Evolutionary conservation across 2,888 invertebrate species (phyloP).

Genomic region (Apodemia hepburni): DNA sequence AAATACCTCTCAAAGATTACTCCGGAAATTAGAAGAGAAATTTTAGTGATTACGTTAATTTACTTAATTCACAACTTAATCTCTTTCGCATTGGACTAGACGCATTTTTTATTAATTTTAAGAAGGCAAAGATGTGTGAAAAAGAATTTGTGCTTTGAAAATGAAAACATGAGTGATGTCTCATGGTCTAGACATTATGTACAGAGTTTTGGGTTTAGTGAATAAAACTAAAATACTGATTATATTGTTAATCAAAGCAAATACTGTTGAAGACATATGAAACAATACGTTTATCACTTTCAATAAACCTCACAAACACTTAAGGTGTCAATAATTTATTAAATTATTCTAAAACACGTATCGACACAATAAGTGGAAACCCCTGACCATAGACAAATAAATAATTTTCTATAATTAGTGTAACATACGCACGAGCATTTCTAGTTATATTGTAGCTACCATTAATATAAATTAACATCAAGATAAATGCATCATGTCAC

Average conservation of each 20-base stretch:
- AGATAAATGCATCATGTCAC: constrained; percentile 80
- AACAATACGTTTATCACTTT: constrained; percentile 25
- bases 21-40: constrained; percentile 47
- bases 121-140: constrained; percentile 76
- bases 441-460: constrained; percentile 71
- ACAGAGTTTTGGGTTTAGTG: constrained; percentile 52
- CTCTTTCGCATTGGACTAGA: constrained; percentile 79
- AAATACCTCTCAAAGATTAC: constrained; percentile 38
- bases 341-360: constrained; percentile 58
- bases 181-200: constrained; percentile 50
- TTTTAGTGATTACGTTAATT: constrained; percentile 49
- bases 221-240: constrained; percentile 72
- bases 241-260: constrained; percentile 16
- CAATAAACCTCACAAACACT: constrained; percentile 17
- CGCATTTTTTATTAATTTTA: constrained; percentile 68
- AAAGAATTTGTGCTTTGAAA: constrained; percentile 55
- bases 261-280: background rate
- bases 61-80: constrained; percentile 72
- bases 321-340: constrained; percentile 32
- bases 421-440: constrained; percentile 71
- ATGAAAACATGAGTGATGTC: constrained; percentile 40
- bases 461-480: constrained; percentile 76
- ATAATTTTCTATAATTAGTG: constrained; percentile 70
- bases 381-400: constrained; percentile 55
- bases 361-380: constrained; percentile 48